A percentile compares a stretch with the other conserved stretches of the same genome.
Evolutionary conservation across 2,888 invertebrate species (phyloP).

Genomic region (Epiblema foenella): DNA sequence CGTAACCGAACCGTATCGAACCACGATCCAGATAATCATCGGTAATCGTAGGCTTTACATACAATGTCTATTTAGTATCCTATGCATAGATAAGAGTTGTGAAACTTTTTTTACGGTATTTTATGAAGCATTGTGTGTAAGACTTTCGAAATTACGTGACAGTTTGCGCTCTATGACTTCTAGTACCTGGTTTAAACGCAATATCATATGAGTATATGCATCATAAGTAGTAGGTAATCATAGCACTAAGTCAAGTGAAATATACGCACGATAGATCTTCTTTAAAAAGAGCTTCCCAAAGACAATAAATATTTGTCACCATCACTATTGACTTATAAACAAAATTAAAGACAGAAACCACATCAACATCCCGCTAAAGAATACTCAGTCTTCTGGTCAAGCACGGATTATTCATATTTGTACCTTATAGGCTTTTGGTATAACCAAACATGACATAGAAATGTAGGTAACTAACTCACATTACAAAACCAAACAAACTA

Average conservation of each 20-base stretch:
- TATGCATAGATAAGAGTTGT: conserved; percentile 31
- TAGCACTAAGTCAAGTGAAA: background rate
- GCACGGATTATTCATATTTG: background rate
- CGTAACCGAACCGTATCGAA: conserved; percentile 31
- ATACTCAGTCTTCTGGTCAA: background rate
- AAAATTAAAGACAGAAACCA: background rate
- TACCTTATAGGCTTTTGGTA: background rate
- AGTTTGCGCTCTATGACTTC: background rate
- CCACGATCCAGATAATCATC: conserved; percentile 37
- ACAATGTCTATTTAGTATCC: conserved; percentile 37
- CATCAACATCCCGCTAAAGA: background rate
- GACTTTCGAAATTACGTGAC: conserved; percentile 14
- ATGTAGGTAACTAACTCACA: conserved; percentile 7
- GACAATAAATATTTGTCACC: too few species aligned
- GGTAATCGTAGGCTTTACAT: conserved; percentile 39
- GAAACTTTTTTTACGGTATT: conserved; percentile 30
- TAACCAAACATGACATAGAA: conserved; percentile 7
- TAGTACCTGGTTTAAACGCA: background rate
- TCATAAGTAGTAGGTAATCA: background rate
- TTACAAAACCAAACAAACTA: conserved; percentile 39
- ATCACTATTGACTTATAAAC: too few species aligned
- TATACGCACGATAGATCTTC: background rate
- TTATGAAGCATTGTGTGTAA: conserved; percentile 18
- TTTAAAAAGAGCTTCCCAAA: background rate
- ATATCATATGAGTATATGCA: background rate